Percentiles rank a stretch among this genome's conserved stretches.
Evolutionary conservation across 1,140 invertebrate species (phyloP).

Genomic region (Chelonus insularis): DNA sequence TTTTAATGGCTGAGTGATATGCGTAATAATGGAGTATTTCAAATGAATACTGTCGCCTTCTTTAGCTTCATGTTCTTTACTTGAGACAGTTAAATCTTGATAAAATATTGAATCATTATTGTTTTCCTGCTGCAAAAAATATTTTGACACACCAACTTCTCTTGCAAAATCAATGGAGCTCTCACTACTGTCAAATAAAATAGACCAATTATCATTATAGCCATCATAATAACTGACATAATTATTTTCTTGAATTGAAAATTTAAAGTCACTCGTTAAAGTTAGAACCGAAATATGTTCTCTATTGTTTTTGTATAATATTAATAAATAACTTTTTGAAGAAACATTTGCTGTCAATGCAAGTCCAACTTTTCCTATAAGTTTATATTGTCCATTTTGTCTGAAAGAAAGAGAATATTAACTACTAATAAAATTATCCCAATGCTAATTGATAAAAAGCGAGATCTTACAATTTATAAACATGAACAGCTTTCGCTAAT

Average conservation of each 20-base stretch:
- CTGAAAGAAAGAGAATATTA: slow-evolving; percentile 42
- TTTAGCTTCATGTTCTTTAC: slow-evolving; percentile 34
- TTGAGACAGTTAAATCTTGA: slow-evolving; percentile 41
- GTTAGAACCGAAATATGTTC: slow-evolving; percentile 47
- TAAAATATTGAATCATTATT: slow-evolving; percentile 39
- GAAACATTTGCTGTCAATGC: slow-evolving; percentile 46
- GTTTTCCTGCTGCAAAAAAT: slow-evolving; percentile 37
- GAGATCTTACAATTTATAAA: slow-evolving; percentile 51
- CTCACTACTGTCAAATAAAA: slow-evolving; percentile 47
- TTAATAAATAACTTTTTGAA: slow-evolving; percentile 47
- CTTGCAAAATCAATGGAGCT: slow-evolving; percentile 45
- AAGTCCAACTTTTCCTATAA: slow-evolving; percentile 49
- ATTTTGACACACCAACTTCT: slow-evolving; percentile 47
- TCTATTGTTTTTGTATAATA: slow-evolving; percentile 51
- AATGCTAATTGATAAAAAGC: not conserved
- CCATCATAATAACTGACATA: slow-evolving; percentile 53
- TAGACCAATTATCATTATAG: slow-evolving; percentile 53
- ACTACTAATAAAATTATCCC: not conserved
- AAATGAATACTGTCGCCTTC: slow-evolving; percentile 41
- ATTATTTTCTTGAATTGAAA: slow-evolving; percentile 49
- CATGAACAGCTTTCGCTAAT: slow-evolving; percentile 48
- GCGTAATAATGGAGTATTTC: slow-evolving; percentile 40
- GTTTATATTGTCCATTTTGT: slow-evolving; percentile 45
- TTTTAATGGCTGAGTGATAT: slow-evolving; percentile 46
- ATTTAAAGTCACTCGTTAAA: slow-evolving; percentile 45